Evolutionary conservation across 2,888 invertebrate species (phyloP), one percentile per base, ranked within the genome.

Genomic region (Philonicus albiceps): DNA sequence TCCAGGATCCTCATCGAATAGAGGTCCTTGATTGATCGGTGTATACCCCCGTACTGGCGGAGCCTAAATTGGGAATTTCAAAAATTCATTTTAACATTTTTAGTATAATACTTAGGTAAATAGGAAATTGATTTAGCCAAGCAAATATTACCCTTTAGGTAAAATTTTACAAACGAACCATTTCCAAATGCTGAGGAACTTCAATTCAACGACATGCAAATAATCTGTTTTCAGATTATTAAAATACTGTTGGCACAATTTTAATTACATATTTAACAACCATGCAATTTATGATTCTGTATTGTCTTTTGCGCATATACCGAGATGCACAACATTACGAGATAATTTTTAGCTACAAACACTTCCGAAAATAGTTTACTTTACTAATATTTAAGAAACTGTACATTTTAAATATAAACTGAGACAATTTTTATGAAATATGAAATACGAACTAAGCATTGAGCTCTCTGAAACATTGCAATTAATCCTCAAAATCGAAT

Each of bases 1-100:
- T 84, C 98, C 98, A 1, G 98, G 98, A 93, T 98, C 98, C 89
- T 98, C 98, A 90, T 98, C 98, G 92, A 97, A 97, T 87, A 97
- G 94, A 22, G 92, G 92, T 22, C 92, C 92, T 89, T 92, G 92
- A 89, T 91, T 92, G 74, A 92, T 94, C 11, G 95, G 95, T 34
- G 95, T 95, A 91, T 96, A 97, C 19, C 95, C 95, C 85, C 96
- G 94, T 64, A 95, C 95, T 78, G 95, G 93, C 64, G 95, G 94
- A 86, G 95, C 94, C 95, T 95, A 92, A 34, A 90, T 31, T 90
- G 88, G 64, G 55, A 72, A 83, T 83, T 53, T 80, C 43, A 64
- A 64, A 64, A 27, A 64, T 64, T 27, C 11, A 22, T 64, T 53
- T 53, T 64, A 64, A 13, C 11, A 3, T 55, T 72, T 72, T 31